Evolutionary conservation across 2,888 invertebrate species (phyloP), one percentile per base, ranked within the genome.

Genomic region (Penaeus monodon): DNA sequence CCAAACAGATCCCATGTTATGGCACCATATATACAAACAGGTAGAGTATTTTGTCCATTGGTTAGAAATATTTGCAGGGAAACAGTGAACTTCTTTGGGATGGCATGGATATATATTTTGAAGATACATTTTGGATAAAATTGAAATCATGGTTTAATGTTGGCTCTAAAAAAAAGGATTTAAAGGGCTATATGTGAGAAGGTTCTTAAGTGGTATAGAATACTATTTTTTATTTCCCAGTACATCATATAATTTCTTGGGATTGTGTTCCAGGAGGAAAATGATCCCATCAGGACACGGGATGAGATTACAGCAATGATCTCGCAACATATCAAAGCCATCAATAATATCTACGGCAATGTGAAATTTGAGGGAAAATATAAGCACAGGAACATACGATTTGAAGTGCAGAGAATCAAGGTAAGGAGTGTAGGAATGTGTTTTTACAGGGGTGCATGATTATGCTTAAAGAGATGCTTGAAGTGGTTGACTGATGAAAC

Each of bases 1-100:
- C 93, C 98, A 99, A n/a, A 99, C 99, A 38, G 99, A 99, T 94
- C 99, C 99, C 91, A 95, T 98, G 91, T 96, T 99, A 92, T 99
- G 99, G 98, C 95, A 96, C 92, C 97, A 98, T 92, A 97, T 99
- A 91, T 94, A 96, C 91, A 96, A 91, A 76, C 91, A 92, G 91
- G 89, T 90, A 74, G 65, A 29, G 8, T 33, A 57, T 57, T 57
- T 44, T 10, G 10, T 44, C 44, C 44, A 10, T 44, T 57, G 57
- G 57, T 3, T 20, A 17, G 17, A 17, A 20, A 20, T 57, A 57
- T 20, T 57, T 57, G 17, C 17, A 3, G 17, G 57, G 57, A 57
- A 20, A 12, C 57, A 57, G 57, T 57, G 3, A 2, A 20, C 57
- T 17, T 12, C 14, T 57, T 1, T 38, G 49, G 49, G 57, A 57